Conservation (phyloP, 2,888 invertebrate species). For the Napeogenes inachia region DNA sequence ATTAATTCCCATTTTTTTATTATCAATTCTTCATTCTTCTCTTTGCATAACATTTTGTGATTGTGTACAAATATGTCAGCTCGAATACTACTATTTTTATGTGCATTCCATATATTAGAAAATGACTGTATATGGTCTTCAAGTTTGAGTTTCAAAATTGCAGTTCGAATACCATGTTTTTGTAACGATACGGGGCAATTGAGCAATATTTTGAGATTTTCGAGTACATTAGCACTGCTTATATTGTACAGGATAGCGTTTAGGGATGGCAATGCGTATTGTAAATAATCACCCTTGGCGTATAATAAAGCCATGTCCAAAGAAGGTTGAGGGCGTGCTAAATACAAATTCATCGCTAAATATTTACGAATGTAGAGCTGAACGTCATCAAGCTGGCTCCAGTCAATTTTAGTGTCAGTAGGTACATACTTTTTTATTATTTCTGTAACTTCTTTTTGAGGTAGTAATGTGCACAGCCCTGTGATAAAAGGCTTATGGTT, state of each 20-base stretch:
- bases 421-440: conserved; percentile 49
- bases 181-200: conserved; percentile 55
- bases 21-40: conserved; percentile 39
- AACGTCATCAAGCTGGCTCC: conserved; percentile 44
- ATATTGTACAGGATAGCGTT: conserved; percentile 49
- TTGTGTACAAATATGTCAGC: conserved; percentile 48
- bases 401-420: conserved; percentile 45
- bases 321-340: conserved; percentile 50
- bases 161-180: conserved; percentile 55
- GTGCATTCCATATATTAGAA: conserved; percentile 45
- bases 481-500: conserved; percentile 41
- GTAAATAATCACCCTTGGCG: conserved; percentile 60
- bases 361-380: conserved; percentile 46
- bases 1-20: conserved; percentile 47
- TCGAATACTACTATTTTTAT: conserved; percentile 53
- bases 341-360: conserved; percentile 50
- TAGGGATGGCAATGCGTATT: conserved; percentile 52
- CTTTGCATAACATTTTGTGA: conserved; percentile 44
- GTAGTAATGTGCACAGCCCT: conserved; percentile 46
- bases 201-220: conserved; percentile 40
- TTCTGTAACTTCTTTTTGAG: conserved; percentile 38
- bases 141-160: conserved; percentile 44
- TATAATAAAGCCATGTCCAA: conserved; percentile 47
- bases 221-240: conserved; percentile 36
- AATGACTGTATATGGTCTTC: conserved; percentile 43